Base-by-base conservation (phyloP, 2,797 vertebrate species). In the Sciurus carolinensis region DNA sequence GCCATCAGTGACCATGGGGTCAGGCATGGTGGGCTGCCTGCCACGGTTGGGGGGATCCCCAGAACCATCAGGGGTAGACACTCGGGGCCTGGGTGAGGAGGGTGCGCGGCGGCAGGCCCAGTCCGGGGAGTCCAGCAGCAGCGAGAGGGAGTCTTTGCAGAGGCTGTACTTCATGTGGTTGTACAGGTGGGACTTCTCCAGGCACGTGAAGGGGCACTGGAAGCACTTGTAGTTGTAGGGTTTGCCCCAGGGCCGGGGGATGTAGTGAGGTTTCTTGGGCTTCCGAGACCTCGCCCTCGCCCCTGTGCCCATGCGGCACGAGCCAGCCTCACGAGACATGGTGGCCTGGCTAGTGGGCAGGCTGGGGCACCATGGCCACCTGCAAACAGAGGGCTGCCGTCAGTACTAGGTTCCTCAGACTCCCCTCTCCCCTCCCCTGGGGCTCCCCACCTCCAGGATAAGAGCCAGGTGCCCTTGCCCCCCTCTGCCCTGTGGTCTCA, bases 91-190 rank as follows among this genome's bases (percentile, higher is more conserved):
- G 80, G 96, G 30, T 0, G 76, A 13, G 3, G 93, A 1, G 0
- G 92, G 30, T 2, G 87, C 1, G 0, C 87, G 85, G 81, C 92
- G 95, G 96, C 99, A 99, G 0, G 99, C 99, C 99, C 99, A 99
- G 97, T 99, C 99, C 0, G 99, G 99, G 0, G 99, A 99, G 97
- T 99, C 99, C 0, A 99, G 99, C 72, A 99, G 99, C 96, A 99
- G 99, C 1, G 99, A 99, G 2, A 99, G 98, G 4, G 99, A 99
- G 98, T 99, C 99, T 98, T 99, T 99, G 97, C 99, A 99, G 96
- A 99, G 99, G 98, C 99, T 99, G 98, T 99, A 99, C 98, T 99
- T 99, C 99, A 99, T 99, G 96, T 99, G 99, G 98, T 99, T 99
- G 98, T 99, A 99, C 33, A 99, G 99, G 95, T 99, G 99, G 0